Percentiles rank a stretch among this genome's conserved stretches.
Conservation (phyloP, 2,113 vertebrate genomes). For the Pogonocichla stellata region DNA sequence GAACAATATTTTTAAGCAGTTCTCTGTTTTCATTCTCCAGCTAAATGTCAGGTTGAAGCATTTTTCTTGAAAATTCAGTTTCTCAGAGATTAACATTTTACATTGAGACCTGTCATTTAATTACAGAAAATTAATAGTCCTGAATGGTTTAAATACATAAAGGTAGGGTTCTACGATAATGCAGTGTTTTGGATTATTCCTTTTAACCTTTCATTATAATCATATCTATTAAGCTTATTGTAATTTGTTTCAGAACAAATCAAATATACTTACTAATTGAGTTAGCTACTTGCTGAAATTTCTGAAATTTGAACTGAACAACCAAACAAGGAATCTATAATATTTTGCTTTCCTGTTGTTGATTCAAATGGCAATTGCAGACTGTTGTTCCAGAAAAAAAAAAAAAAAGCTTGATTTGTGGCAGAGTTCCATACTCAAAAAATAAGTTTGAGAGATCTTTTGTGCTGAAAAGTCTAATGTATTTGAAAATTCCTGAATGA, state of each 20-base stretch:
- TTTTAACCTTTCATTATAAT: background rate
- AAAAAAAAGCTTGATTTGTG: background rate
- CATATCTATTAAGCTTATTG: background rate
- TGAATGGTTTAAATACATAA: background rate
- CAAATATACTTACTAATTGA: background rate
- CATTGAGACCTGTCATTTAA: background rate
- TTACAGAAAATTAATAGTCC: constrained; percentile 17
- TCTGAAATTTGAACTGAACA: background rate
- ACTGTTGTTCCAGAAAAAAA: background rate
- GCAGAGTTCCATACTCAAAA: background rate
- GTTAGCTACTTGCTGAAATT: background rate
- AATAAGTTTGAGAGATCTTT: background rate
- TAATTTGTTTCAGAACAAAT: background rate
- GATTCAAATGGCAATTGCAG: background rate
- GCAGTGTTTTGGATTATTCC: background rate
- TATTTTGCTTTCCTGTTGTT: background rate
- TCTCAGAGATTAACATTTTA: background rate
- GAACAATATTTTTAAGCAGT: background rate
- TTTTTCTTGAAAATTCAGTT: background rate
- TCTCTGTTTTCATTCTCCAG: background rate
- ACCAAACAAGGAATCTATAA: background rate
- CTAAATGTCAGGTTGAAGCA: background rate
- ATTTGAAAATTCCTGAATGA: background rate
- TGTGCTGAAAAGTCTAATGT: background rate
- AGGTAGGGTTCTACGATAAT: background rate